phyloP scores from a whole-genome alignment of 2,113 vertebrate genomes.

The Campylomormyrus tamandua region DNA sequence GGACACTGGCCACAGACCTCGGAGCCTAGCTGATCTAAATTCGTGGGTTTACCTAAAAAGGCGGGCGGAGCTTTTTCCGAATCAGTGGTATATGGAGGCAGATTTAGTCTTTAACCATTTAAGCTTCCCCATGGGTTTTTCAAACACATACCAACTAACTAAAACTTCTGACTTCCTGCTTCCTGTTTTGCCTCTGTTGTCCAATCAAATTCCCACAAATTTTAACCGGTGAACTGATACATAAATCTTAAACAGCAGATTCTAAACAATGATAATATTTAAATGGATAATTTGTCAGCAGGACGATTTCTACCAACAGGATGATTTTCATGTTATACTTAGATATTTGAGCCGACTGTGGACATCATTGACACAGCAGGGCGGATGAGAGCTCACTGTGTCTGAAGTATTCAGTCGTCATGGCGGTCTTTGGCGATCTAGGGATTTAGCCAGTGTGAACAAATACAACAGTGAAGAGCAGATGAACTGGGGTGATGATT shows the following conservation, averaged over 20 bases:
- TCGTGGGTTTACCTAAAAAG: not conserved
- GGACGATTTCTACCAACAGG: not conserved
- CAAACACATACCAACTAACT: not conserved
- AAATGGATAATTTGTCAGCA: not conserved
- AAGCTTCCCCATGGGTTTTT: not conserved
- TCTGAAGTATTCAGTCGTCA: not conserved
- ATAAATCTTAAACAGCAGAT: not conserved
- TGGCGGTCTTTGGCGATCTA: not conserved
- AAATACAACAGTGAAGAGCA: not conserved
- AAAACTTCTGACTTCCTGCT: not conserved
- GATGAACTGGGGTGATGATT: not conserved
- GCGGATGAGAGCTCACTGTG: not conserved
- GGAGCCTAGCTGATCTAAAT: not conserved
- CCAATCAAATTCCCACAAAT: not conserved
- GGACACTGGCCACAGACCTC: not conserved
- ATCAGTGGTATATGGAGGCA: not conserved
- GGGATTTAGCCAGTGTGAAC: not conserved
- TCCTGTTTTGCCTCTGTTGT: not conserved
- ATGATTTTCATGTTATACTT: not conserved
- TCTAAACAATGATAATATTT: not conserved
- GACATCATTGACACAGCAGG: not conserved
- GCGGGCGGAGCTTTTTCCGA: not conserved
- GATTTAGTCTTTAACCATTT: not conserved
- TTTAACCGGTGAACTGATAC: not conserved
- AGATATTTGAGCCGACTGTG: not conserved